Percentiles rank a stretch among this genome's conserved stretches.
phyloP scores from a whole-genome alignment of 2,797 vertebrate genomes.

The Propithecus deckenii region DNA sequence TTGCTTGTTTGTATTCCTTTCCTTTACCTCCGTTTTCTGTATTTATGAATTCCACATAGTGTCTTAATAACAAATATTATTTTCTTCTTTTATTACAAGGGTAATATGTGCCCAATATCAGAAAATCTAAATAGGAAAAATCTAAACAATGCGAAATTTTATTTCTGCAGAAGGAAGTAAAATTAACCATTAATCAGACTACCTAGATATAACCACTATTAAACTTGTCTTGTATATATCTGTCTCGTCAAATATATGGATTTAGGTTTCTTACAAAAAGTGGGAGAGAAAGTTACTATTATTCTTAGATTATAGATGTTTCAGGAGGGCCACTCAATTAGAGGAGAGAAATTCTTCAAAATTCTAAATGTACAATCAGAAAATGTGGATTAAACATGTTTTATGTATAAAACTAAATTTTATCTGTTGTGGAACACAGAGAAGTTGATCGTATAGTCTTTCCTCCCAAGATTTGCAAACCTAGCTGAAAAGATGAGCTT shows the following conservation, averaged over 20 bases:
- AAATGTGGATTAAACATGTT: background rate
- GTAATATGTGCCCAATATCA: background rate
- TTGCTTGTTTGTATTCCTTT: background rate
- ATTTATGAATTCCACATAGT: background rate
- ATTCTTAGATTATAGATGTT: background rate
- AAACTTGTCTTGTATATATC: background rate
- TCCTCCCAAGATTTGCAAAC: background rate
- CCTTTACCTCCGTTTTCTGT: constrained; percentile 1
- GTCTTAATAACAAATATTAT: background rate
- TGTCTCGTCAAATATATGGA: background rate
- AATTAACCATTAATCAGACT: background rate
- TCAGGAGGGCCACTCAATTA: background rate
- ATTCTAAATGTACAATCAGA: background rate
- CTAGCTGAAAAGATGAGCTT: background rate
- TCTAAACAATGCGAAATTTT: background rate
- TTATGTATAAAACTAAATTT: background rate
- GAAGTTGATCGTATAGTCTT: accelerated
- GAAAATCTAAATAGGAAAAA: background rate
- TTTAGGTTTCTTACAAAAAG: background rate
- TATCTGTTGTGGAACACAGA: background rate
- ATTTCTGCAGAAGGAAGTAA: background rate
- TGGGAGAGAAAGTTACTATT: background rate
- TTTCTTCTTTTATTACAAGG: background rate
- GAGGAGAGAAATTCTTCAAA: background rate
- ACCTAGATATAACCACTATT: background rate